A percentile compares a stretch with the other conserved stretches of the same genome.
Evolutionary conservation across 1,140 invertebrate species (phyloP).

Genomic region (Gryllus bimaculatus): DNA sequence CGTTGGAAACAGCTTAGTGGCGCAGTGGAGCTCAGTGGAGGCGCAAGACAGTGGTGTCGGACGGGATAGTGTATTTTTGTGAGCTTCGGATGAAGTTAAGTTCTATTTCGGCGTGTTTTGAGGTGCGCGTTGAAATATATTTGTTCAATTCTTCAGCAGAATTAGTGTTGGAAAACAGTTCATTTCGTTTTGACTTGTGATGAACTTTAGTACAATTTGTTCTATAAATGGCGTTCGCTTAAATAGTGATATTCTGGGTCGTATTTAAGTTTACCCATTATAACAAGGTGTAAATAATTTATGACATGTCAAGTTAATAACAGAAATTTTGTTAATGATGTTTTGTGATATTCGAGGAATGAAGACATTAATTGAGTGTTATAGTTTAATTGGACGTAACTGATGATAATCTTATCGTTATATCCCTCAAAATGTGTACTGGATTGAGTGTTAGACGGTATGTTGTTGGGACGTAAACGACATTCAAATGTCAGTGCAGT

Average conservation of each 20-base stretch:
- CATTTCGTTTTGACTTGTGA: background rate
- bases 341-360: background rate
- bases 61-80: too few relatives aligned
- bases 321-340: background rate
- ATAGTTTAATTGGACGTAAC: too few relatives aligned
- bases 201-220: background rate
- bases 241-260: background rate
- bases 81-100: background rate
- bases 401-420: too few relatives aligned
- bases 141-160: background rate
- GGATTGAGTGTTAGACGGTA: too few relatives aligned
- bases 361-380: background rate
- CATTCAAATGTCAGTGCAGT: background rate
- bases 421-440: too few relatives aligned
- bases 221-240: background rate
- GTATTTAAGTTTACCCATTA: background rate
- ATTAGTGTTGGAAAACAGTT: background rate
- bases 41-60: too few relatives aligned
- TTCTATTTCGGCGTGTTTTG: background rate
- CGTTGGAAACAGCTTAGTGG: too few relatives aligned
- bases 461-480: background rate
- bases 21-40: too few relatives aligned
- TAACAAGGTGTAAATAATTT: background rate
- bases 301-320: background rate
- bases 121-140: background rate